phyloP scores from a whole-genome alignment of 23 tunicate species.

The Diplosoma virens region DNA sequence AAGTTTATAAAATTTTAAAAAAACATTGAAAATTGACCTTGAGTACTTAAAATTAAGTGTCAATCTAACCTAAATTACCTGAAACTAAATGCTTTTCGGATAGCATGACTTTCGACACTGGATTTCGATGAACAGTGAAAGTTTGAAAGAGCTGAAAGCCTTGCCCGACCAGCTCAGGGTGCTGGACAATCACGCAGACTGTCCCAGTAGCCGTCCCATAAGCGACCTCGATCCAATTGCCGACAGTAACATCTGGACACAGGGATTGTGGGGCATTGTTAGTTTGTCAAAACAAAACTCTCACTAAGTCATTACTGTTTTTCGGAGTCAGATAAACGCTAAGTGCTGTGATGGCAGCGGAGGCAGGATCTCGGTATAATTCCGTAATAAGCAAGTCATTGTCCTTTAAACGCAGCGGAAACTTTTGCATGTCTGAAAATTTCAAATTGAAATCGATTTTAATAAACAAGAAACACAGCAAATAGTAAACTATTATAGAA shows the following conservation, averaged over 20 bases:
- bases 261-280: background rate
- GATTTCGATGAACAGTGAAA: slow-evolving; percentile 85
- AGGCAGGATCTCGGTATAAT: slow-evolving; percentile 71
- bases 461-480: too few relatives aligned
- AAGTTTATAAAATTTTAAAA: too few relatives aligned
- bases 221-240: slow-evolving; percentile 93
- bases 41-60: too few relatives aligned
- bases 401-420: slow-evolving; percentile 89
- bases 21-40: too few relatives aligned
- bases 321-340: slow-evolving; percentile 88
- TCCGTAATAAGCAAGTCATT: slow-evolving; percentile 92
- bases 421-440: slow-evolving; percentile 91
- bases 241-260: slow-evolving; percentile 33
- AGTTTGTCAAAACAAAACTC: background rate
- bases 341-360: slow-evolving; percentile 85
- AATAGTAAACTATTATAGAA: too few relatives aligned
- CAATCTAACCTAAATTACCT: slow-evolving; percentile 40
- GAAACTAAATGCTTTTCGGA: slow-evolving; percentile 88
- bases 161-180: slow-evolving; percentile 93
- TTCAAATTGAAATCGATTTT: too few relatives aligned
- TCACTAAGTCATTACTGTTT: slow-evolving; percentile 34
- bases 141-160: slow-evolving; percentile 98
- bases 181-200: slow-evolving; percentile 94
- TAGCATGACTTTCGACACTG: slow-evolving; percentile 77
- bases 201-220: slow-evolving; percentile 91